These are phyloP conservation scores for Papilio machaon DNA, from an alignment of 1,140 invertebrate species.

Conservation along the genomic window DNA sequence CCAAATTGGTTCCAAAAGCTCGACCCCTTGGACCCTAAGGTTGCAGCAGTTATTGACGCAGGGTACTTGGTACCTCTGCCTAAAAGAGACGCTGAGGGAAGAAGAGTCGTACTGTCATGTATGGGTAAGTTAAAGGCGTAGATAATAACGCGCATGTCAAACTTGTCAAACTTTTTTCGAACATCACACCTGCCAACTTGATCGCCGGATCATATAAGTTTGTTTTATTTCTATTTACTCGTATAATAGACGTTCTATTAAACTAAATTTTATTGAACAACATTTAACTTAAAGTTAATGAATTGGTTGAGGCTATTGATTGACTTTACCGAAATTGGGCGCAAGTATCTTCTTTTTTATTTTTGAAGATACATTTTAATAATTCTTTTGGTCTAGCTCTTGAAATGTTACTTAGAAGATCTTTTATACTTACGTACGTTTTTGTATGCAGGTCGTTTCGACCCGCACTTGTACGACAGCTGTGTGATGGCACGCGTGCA, in stretches of 20 bases:
- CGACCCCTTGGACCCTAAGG: conserved; percentile 87
- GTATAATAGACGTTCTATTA: too few species aligned
- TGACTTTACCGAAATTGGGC: too few species aligned
- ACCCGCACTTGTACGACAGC: conserved; percentile 87
- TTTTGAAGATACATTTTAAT: too few species aligned
- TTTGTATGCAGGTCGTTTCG: conserved; percentile 83
- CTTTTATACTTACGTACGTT: not conserved
- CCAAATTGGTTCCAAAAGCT: conserved; percentile 92
- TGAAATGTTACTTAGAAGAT: not conserved
- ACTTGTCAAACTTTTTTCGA: too few species aligned
- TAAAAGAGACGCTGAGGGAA: conserved; percentile 87
- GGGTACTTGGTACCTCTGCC: conserved; percentile 91
- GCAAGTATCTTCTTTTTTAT: too few species aligned
- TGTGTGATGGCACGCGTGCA: conserved; percentile 90
- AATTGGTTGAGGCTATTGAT: too few species aligned
- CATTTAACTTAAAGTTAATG: too few species aligned
- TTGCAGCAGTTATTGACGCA: conserved; percentile 90
- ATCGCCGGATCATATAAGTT: too few species aligned
- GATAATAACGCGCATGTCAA: not conserved
- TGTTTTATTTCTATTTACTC: too few species aligned
- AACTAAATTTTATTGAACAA: too few species aligned
- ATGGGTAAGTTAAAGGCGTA: conserved; percentile 81
- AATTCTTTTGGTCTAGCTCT: not conserved
- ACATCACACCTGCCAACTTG: too few species aligned
- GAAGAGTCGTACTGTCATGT: conserved; percentile 88